Conservation (phyloP, 2,797 vertebrate species). For the Tympanoctomys barrerae region DNA sequence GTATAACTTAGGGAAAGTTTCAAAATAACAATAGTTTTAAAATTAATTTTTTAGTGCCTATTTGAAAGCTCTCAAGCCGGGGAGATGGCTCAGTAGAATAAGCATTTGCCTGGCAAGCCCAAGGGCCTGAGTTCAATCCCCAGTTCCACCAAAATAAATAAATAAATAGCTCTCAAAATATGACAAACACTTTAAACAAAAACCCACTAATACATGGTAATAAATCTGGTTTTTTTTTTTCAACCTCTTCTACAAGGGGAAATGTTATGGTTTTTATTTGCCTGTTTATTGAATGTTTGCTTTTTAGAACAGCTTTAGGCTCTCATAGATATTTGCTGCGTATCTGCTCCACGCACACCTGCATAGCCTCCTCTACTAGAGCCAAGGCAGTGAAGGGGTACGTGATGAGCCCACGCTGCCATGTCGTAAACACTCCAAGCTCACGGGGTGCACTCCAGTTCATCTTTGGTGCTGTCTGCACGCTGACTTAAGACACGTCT, state of each 20-base stretch:
- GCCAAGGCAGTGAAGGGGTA: neutral
- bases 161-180: slow-evolving; percentile 45
- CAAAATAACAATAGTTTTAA: slow-evolving; percentile 57
- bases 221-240: slow-evolving; percentile 4
- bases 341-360: neutral
- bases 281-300: neutral
- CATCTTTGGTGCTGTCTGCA: neutral
- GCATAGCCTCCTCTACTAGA: too few species aligned
- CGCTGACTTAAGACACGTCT: neutral
- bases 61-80: slow-evolving; percentile 45
- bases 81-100: too few species aligned
- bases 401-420: neutral
- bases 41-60: slow-evolving; percentile 49
- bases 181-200: neutral
- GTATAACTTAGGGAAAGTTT: neutral
- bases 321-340: neutral
- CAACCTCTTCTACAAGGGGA: neutral
- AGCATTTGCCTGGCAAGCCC: too few species aligned
- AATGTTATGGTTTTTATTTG: slow-evolving; percentile 15
- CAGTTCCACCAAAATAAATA: too few species aligned
- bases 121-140: too few species aligned
- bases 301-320: neutral
- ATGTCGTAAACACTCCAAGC: neutral
- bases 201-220: slow-evolving; percentile 7
- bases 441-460: neutral